These are phyloP conservation scores for Scelioninae gen. 1 DNA, from an alignment of 2,888 invertebrate genomes.

Conservation along the genomic window DNA sequence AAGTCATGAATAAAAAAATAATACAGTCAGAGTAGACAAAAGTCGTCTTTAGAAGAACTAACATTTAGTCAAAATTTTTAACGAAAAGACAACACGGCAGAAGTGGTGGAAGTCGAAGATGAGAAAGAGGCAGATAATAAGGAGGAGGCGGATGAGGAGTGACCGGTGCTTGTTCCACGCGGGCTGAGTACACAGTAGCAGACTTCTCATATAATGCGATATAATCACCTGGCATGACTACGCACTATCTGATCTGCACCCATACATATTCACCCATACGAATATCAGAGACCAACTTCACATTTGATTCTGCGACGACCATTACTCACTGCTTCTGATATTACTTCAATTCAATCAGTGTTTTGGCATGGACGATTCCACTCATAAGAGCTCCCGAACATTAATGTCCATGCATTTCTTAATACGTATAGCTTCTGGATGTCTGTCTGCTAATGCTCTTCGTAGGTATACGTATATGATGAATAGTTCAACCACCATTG, in stretches of 20 bases:
- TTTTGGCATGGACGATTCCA: constrained; percentile 80
- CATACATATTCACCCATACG: constrained; percentile 77
- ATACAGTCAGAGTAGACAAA: constrained; percentile 42
- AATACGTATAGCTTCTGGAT: constrained; percentile 58
- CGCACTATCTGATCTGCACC: constrained; percentile 83
- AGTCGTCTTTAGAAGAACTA: constrained; percentile 43
- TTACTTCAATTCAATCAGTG: constrained; percentile 85
- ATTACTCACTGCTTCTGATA: constrained; percentile 84
- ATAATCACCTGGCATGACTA: constrained; percentile 85
- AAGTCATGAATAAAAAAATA: constrained; percentile 40
- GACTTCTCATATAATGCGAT: constrained; percentile 84
- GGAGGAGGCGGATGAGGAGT: constrained; percentile 72
- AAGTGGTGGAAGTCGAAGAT: constrained; percentile 62
- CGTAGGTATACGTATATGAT: constrained; percentile 73
- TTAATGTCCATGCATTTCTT: constrained; percentile 69
- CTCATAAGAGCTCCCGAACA: constrained; percentile 68
- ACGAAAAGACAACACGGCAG: constrained; percentile 72
- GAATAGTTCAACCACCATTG: constrained; percentile 77
- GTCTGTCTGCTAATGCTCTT: constrained; percentile 64
- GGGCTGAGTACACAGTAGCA: constrained; percentile 84
- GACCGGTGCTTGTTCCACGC: constrained; percentile 76
- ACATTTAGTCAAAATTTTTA: constrained; percentile 78
- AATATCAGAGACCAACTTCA: constrained; percentile 80
- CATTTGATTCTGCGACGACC: constrained; percentile 83
- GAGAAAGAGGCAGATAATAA: constrained; percentile 63